Evolutionary conservation across 2,113 vertebrate species (phyloP), one percentile per base, ranked within the genome.

Genomic region (Beaufortia kweichowensis): DNA sequence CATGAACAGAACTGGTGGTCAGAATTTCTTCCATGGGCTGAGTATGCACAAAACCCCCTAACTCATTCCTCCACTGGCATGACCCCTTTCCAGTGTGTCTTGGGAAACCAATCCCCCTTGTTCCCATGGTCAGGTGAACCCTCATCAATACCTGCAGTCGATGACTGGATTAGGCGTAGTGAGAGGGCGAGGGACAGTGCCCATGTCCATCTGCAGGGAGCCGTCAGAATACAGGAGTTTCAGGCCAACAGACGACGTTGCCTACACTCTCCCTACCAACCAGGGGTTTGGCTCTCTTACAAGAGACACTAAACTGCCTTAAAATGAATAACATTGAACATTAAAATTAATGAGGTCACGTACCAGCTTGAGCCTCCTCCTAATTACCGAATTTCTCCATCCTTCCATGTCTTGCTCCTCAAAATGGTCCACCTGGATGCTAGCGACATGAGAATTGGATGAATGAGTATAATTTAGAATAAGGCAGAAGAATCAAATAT

Each of bases 21-120:
- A 55, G n/a, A 53, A 55, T 11, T 33, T 2, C 6, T 23, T 8
- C 55, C 12, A 0, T 72, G 55, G 55, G 60, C 59, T 1, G 73
- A 75, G 14, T 75, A 55, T 7, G 41, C 60, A 3, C 59, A 75
- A 1, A 64, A 75, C 11, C 48, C 60, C 2, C 6, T 53, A 6
- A 33, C 7, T 2, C 17, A 31, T n/a, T 28, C 73, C 15, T 75
- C 60, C 26, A 64, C 60, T 3, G 55, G 23, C 3, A 23, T 75
- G 4, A 48, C 73, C 28, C 73, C 43, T 1, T 75, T 75, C 14
- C 26, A 75, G 19, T 75, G 72, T 29, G n/a, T 62, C 7, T 14
- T 75, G 9, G 4, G 60, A 9, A 50, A 50, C 28, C 73, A 64
- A 8, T 41, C 39, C 3, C 28, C 60, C 21, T 28, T 53, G 29